These are phyloP conservation scores for Chrysotoxum bicinctum DNA, from an alignment of 2,888 invertebrate species.

Conservation along the genomic window DNA sequence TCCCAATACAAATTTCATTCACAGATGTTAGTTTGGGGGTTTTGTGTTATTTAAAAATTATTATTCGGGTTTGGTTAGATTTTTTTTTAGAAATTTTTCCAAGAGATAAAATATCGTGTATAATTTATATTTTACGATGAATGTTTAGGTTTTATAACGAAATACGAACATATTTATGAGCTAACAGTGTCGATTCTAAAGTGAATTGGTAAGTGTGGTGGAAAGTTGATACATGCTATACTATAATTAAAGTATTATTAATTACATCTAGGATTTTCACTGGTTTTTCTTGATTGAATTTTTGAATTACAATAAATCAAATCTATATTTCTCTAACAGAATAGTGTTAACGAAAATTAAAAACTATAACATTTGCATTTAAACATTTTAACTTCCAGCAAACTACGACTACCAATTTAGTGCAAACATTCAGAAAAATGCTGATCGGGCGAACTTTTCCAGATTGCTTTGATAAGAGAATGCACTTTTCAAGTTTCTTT, in stretches of 20 bases:
- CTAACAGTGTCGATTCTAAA: background rate
- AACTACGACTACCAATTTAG: no score
- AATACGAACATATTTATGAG: background rate
- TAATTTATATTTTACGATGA: background rate
- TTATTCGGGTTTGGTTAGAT: background rate
- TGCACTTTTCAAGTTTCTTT: no score
- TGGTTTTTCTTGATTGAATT: background rate
- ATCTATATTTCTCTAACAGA: no score
- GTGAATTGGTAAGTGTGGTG: background rate
- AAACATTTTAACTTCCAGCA: no score
- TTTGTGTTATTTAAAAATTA: conserved; percentile 16
- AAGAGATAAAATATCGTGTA: background rate
- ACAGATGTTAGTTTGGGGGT: conserved; percentile 2
- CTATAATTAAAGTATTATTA: background rate
- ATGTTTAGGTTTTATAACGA: background rate
- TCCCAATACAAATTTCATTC: background rate
- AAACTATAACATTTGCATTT: no score
- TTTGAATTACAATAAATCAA: no score
- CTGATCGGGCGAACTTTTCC: no score
- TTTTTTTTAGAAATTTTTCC: background rate
- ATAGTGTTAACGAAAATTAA: no score
- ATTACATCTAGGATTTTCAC: background rate
- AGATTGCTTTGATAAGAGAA: no score
- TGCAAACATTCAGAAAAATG: no score
- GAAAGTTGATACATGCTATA: no score